phyloP scores from a whole-genome alignment of 64 coral and sea anemone genomes.

The Pocillopora verrucosa region DNA sequence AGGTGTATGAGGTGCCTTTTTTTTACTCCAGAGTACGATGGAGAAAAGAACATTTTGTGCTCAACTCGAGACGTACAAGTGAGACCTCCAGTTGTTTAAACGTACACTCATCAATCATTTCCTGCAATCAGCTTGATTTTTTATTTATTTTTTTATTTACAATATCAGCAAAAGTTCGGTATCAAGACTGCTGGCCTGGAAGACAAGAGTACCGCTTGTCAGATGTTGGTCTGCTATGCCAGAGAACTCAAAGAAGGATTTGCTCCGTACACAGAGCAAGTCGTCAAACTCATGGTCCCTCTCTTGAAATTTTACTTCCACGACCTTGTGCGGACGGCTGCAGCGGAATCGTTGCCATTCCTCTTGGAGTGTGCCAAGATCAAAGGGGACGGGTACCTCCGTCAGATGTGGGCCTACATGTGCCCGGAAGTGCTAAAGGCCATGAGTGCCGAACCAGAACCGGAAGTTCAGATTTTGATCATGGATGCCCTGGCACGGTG shows the following conservation, averaged over 20 bases:
- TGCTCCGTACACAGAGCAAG: slow-evolving; percentile 90
- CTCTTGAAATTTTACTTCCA: slow-evolving; percentile 98
- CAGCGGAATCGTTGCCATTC: slow-evolving; percentile 86
- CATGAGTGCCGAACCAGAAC: slow-evolving; percentile 87
- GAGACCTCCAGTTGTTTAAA: not conserved
- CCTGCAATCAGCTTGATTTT: not conserved
- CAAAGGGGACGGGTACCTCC: slow-evolving; percentile 87
- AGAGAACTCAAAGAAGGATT: slow-evolving; percentile 95
- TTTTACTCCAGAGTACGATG: no score
- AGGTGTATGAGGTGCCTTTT: no score
- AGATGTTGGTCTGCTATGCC: slow-evolving; percentile 96
- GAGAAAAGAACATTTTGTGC: no score
- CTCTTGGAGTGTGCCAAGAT: slow-evolving; percentile 81
- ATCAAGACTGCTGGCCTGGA: slow-evolving; percentile 97
- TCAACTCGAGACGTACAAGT: no score
- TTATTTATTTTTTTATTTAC: not conserved
- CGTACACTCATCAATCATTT: not conserved
- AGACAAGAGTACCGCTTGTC: slow-evolving; percentile 98
- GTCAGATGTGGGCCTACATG: slow-evolving; percentile 97
- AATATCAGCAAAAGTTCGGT: slow-evolving; percentile 94
- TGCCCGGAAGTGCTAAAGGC: slow-evolving; percentile 90
- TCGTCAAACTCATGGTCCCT: slow-evolving; percentile 95
- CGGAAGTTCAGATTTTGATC: slow-evolving; percentile 93
- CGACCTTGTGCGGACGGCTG: slow-evolving; percentile 94
- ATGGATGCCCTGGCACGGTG: slow-evolving; percentile 91